Base-by-base conservation (phyloP, 2,888 invertebrate species). In the Aleiodes alternator region DNA sequence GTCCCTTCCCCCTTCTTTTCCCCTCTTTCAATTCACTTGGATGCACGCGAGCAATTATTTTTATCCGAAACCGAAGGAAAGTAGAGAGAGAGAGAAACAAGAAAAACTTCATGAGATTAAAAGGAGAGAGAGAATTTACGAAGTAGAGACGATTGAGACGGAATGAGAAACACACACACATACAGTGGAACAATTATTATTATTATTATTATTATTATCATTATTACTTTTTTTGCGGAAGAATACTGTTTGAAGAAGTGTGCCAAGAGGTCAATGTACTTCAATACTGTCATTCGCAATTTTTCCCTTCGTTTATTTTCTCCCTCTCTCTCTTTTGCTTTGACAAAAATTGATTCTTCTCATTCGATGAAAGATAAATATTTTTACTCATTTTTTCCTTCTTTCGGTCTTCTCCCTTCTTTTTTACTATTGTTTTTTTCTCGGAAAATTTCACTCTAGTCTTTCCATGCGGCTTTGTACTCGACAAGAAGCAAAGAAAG, bases 191-290 rank as follows among this genome's bases (percentile, higher is more conserved):
- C 29, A 51, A 68, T 68, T 51, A 68, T 51, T 51, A 23, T 23
- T 23, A 23, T 23, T 23, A 23, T 23, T 23, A 23, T 51, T 31
- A 29, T 51, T 34, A 34, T 51, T 23, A 23, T 23, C 2, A 23
- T 51, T 31, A 29, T 51, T 34, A 34, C 31, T 51, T 12, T 51
- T 51, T 51, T 51, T 29, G 11, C 5, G 14, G 14, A 23, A 29
- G 50, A 31, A 50, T 23, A 51, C 31, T 14, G 4, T 34, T 34
- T 34, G 31, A 43, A 81, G 73, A 87, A 86, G 86, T 87, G 79
- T 86, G 86, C 81, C 85, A 87, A 74, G 79, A 77, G 85, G 84
- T 85, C 85, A 83, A 83, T 81, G 85, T 81, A 83, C 79, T 80
- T 80, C 76, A 81, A 29, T 72, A 53, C 66, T 70, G 69, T 75